A percentile compares a stretch with the other conserved stretches of the same genome.
Conservation (phyloP, 2,888 invertebrate species). For the Ichneumoninae sp. region DNA sequence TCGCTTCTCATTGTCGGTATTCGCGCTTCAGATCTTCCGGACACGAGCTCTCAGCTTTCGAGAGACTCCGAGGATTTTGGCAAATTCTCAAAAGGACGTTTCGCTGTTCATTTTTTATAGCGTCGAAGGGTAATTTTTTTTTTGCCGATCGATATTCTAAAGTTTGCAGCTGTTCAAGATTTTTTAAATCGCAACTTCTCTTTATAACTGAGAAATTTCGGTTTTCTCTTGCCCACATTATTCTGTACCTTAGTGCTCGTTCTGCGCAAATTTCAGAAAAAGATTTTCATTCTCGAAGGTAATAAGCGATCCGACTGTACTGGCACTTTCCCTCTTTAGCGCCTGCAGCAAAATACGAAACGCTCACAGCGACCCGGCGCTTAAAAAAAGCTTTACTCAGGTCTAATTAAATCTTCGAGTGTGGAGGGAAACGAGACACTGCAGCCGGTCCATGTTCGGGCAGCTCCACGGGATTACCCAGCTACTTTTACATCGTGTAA, state of each 20-base stretch:
- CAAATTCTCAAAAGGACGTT: not conserved
- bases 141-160: not conserved
- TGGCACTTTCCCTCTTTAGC: constrained; percentile 12
- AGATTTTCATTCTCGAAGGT: not conserved
- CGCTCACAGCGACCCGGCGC: constrained; percentile 5
- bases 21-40: not conserved
- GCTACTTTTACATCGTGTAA: constrained; percentile 47
- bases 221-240: not conserved
- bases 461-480: constrained; percentile 17
- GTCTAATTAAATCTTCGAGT: constrained; percentile 53
- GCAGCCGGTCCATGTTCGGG: constrained; percentile 1
- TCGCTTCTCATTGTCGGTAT: not conserved
- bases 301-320: not conserved
- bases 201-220: not conserved
- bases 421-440: constrained; percentile 25
- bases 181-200: not conserved
- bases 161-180: not conserved
- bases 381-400: constrained; percentile 40
- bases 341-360: not conserved
- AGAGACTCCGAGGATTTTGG: not conserved
- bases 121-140: too few relatives aligned
- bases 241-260: not conserved
- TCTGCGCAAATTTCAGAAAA: not conserved
- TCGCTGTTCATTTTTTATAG: too few relatives aligned
- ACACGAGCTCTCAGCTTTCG: not conserved